Percentiles rank a stretch among this genome's conserved stretches.
These are phyloP conservation scores for Cephalotes varians DNA, from an alignment of 2,888 invertebrate genomes.

Conservation along the genomic window DNA sequence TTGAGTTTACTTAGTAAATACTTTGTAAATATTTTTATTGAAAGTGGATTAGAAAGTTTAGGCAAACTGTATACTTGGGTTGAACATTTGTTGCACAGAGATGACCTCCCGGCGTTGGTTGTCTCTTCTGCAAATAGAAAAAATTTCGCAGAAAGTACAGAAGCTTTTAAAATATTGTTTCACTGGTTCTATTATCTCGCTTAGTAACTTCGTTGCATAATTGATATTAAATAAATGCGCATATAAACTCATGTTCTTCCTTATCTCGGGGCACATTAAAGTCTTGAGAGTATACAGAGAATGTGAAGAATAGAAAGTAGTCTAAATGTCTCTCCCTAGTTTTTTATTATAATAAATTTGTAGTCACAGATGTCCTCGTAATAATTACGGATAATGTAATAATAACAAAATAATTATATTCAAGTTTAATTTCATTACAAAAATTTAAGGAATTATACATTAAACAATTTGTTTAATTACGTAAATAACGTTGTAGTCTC, in stretches of 20 bases:
- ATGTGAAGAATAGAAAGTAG: background rate
- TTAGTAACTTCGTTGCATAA: slow-evolving; percentile 13
- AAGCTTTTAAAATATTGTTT: slow-evolving; percentile 35
- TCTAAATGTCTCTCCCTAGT: background rate
- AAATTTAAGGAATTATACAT: background rate
- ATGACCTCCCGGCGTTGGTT: background rate
- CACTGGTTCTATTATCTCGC: slow-evolving; percentile 22
- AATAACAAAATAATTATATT: slow-evolving; percentile 8
- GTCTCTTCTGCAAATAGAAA: slow-evolving; percentile 18
- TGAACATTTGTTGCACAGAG: background rate
- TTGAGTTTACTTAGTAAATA: background rate
- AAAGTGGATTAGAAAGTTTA: background rate
- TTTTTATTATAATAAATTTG: slow-evolving; percentile 3
- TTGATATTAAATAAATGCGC: background rate
- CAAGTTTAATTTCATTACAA: background rate
- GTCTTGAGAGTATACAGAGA: background rate
- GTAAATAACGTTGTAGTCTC: background rate
- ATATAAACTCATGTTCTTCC: slow-evolving; percentile 12
- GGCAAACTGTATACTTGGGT: background rate
- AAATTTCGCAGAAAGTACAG: slow-evolving; percentile 9
- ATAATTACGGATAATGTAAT: background rate
- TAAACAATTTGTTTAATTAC: background rate
- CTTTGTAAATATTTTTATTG: background rate
- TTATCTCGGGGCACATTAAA: slow-evolving; percentile 27
- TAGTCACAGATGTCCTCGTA: background rate